Base-by-base conservation (phyloP, 1,140 invertebrate genomes). In the Drosophila erecta region DNA sequence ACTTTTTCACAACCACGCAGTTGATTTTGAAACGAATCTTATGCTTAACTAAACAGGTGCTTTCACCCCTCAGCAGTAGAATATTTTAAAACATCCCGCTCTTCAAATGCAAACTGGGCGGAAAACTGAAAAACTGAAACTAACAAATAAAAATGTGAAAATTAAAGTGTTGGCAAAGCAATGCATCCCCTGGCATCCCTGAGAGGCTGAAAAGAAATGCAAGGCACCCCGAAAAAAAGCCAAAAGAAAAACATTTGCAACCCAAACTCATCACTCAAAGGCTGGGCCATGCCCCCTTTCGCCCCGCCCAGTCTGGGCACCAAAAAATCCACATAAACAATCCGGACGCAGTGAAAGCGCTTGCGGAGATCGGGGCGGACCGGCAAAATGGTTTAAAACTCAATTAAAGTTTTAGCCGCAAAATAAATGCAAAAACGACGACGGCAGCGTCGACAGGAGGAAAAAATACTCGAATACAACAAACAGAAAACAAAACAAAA, bases 391-490 rank as follows among this genome's bases (percentile, higher is more conserved):
- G 89, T 90, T 86, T 91, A 83, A 90, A 91, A 91, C 89, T 91
- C 89, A 91, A 91, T 91, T 91, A 91, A 91, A 91, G 89, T 91
- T 90, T 91, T 91, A 85, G 89, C 89, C 89, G 89, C 89, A 91
- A 91, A 91, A 91, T 91, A 91, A 91, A 91, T 91, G 79, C 76
- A 83, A 86, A 87, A 87, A 79, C 65, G 65, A 49, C 76, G 57
- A 44, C 47, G 62, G 56, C 43, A 55, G 57, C 66, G 81, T 72
- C 81, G 62, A 87, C 69, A 78, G 72, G 57, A 71, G 59, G 54
- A 73, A 81, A 61, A 70, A 77, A 47, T 58, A 61, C 17, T 15
- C 30, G 15, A 67, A 69, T 55, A 64, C 54, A 46, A 56, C 46
- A 49, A 70, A 40, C 46, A 58, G 51, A 64, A 54, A 22, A 24